Evolutionary conservation across 2,113 vertebrate species (phyloP).

Genomic region (Delphinapterus leucas): DNA sequence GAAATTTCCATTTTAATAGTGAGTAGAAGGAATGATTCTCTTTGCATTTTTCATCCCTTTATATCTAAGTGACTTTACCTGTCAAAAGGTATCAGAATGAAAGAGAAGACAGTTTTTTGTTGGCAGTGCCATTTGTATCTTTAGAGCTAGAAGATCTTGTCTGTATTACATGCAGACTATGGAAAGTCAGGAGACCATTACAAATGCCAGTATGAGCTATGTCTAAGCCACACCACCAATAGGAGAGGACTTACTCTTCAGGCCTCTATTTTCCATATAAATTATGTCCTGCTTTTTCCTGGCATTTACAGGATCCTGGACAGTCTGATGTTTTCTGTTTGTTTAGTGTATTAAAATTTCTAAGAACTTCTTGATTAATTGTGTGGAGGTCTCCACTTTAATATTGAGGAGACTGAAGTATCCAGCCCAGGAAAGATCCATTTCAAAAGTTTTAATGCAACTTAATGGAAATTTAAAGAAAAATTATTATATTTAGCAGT

Average conservation of each 20-base stretch:
- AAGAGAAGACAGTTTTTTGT: neutral
- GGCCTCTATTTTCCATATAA: neutral
- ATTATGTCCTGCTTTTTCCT: neutral
- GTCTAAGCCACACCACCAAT: neutral
- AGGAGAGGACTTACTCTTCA: neutral
- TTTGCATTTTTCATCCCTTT: neutral
- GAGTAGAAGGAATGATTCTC: neutral
- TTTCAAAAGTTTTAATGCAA: neutral
- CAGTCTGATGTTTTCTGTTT: neutral
- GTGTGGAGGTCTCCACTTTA: neutral
- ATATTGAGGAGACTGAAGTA: neutral
- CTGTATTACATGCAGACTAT: neutral
- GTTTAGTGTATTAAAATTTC: neutral
- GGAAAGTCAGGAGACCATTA: neutral
- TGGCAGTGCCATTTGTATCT: no score
- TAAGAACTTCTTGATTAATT: neutral
- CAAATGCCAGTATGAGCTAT: no score
- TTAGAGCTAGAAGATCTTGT: neutral
- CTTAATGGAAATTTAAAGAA: neutral
- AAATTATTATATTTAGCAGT: neutral
- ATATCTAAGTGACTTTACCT: neutral
- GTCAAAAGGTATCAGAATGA: neutral
- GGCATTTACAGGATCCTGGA: neutral
- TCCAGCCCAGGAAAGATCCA: neutral
- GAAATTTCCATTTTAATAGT: neutral